Conservation (phyloP, 2,888 invertebrate genomes). For the Sinodicranocentrus sp. region DNA sequence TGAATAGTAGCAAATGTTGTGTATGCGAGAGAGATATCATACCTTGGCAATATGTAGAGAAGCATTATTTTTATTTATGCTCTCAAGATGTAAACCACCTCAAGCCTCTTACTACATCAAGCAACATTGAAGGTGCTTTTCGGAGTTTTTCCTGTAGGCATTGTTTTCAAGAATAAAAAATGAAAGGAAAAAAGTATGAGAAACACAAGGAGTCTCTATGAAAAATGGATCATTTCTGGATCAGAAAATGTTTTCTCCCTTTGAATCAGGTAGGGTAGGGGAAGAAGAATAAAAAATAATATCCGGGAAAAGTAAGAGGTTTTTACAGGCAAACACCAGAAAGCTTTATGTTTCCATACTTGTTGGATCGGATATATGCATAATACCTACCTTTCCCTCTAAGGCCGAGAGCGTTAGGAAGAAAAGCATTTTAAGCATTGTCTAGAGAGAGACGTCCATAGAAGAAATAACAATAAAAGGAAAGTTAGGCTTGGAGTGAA, state of each 20-base stretch:
- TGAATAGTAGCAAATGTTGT: neutral
- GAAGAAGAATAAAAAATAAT: neutral
- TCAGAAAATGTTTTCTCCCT: slow-evolving; percentile 22
- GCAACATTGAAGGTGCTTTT: neutral
- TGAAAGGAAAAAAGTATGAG: slow-evolving; percentile 16
- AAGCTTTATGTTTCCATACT: neutral
- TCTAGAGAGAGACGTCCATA: neutral
- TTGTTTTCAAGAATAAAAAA: slow-evolving; percentile 2
- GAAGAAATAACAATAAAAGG: slow-evolving; percentile 26
- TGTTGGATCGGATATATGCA: neutral
- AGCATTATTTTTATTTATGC: slow-evolving; percentile 42
- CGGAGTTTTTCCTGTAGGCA: neutral
- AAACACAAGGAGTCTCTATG: slow-evolving; percentile 28
- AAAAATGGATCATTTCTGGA: slow-evolving; percentile 48
- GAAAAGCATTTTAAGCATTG: slow-evolving; percentile 1
- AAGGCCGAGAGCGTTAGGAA: too few species aligned
- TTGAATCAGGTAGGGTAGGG: neutral
- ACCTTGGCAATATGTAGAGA: neutral
- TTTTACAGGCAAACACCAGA: neutral
- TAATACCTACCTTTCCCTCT: too few species aligned
- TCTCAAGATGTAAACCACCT: slow-evolving; percentile 34
- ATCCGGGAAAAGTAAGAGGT: neutral
- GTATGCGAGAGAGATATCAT: neutral
- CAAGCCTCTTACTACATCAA: slow-evolving; percentile 22
- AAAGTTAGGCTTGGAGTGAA: slow-evolving; percentile 13